Base-by-base conservation (phyloP, 92 coral and sea anemone species). In the Heliopora coerulea region DNA sequence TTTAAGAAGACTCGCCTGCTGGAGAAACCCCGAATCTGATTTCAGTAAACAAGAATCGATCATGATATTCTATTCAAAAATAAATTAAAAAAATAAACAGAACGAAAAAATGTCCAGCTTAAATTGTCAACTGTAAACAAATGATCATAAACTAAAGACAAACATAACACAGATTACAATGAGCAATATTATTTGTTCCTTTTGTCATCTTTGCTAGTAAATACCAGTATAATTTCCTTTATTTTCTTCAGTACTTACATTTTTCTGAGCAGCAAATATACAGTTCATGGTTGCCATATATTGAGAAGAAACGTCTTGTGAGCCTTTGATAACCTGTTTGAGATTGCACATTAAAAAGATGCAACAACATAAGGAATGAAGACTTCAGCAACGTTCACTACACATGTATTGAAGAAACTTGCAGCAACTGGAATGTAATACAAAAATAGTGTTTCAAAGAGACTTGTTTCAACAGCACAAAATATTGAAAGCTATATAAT, bases 181-280 rank as follows among this genome's bases (percentile, higher is more conserved):
- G 25, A 4, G 14, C 4, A 54, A 20, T 20, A 3, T 69, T 46
- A 5, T 49, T 12, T 0, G 18, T 50, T 46, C 39, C 28, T 35
- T 18, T 3, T 1, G n/a, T 35, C 29, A 25, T 1, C 33, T 3
- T 17, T 23, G 21, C 11, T 57, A 46, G 20, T 37, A 29, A 6
- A 46, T 23, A 20, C 11, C 74, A 46, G 20, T 37, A 29, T 20
- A 46, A n/a, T 35, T 29, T 35, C 57, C 8, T 7, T 18, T 54
- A 30, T 24, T 26, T 62, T 49, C n/a, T 25, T 8, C 21, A 23
- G 29, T 27, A 85, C 98, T 68, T 79, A 93, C 98, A 83, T 86
- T 87, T 82, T 93, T 93, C 73, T 93, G 98, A 9, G 98, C 96
- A 49, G 96, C 96, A 83, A 93, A 93, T 56, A 93, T 93, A 49